Evolutionary conservation across 2,797 vertebrate genomes (phyloP).

Genomic region (Sebastes ruberrimus): DNA sequence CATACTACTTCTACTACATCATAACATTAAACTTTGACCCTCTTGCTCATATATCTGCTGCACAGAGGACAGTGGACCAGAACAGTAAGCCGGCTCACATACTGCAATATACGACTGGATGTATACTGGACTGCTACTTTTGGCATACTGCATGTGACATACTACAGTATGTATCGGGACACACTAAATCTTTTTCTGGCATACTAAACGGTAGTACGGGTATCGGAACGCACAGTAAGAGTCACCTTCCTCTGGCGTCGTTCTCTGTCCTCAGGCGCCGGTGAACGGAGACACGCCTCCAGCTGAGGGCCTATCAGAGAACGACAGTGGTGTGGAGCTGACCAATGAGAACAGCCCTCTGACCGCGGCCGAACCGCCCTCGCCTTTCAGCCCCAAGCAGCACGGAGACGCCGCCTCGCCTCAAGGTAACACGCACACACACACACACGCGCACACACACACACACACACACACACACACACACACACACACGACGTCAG

Average conservation of each 20-base stretch:
- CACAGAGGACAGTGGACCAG: too few relatives aligned
- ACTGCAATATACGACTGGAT: too few relatives aligned
- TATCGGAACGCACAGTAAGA: background rate
- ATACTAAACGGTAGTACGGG: too few relatives aligned
- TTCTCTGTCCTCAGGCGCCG: constrained; percentile 65
- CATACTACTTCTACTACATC: too few relatives aligned
- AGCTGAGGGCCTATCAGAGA: constrained; percentile 76
- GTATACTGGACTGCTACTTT: too few relatives aligned
- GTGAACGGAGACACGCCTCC: constrained; percentile 74
- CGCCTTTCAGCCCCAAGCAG: constrained; percentile 84
- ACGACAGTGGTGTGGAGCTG: constrained; percentile 79
- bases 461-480: background rate
- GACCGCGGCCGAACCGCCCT: constrained; percentile 80
- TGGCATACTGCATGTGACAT: too few relatives aligned
- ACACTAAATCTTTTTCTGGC: too few relatives aligned
- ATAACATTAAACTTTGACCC: too few relatives aligned
- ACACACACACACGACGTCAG: too few relatives aligned
- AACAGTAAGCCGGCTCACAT: too few relatives aligned
- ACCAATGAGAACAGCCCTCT: constrained; percentile 84
- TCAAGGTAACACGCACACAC: constrained; percentile 61
- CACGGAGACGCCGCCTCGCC: constrained; percentile 79
- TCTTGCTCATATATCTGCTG: too few relatives aligned
- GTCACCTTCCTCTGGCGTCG: background rate
- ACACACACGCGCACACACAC: background rate
- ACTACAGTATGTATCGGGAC: too few relatives aligned